These are phyloP conservation scores for Chrysomallon squamiferum DNA, from an alignment of 1,140 invertebrate species.

Conservation along the genomic window DNA sequence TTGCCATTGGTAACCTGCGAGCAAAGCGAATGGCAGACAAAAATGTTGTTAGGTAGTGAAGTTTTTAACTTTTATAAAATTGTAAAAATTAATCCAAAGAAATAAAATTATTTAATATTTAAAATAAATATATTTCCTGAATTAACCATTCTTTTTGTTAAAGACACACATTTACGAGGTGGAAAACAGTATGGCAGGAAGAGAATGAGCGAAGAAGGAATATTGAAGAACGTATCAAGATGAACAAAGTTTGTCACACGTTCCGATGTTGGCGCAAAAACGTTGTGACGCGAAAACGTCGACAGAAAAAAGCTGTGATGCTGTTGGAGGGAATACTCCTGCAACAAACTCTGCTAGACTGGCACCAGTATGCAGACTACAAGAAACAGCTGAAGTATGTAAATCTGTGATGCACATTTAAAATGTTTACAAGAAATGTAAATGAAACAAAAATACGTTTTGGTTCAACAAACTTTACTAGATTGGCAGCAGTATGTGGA, in stretches of 20 bases:
- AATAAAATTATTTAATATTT: no score
- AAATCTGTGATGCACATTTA: no score
- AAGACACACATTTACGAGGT: neutral
- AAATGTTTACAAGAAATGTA: no score
- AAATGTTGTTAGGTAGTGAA: neutral
- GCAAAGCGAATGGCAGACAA: slow-evolving; percentile 7
- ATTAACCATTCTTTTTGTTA: neutral
- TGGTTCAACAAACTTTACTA: neutral
- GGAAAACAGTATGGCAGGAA: neutral
- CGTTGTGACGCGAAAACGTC: neutral
- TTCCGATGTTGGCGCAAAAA: neutral
- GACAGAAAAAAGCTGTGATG: neutral
- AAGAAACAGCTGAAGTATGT: no score
- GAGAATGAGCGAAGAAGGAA: neutral
- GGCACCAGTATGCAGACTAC: neutral
- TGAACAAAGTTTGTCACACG: neutral
- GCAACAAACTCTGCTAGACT: neutral
- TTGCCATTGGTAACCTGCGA: neutral
- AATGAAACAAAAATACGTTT: no score
- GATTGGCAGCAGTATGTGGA: neutral
- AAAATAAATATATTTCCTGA: no score
- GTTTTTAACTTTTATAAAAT: no score
- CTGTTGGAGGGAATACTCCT: neutral
- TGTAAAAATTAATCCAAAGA: no score
- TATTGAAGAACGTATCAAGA: neutral